Percentiles rank a stretch among this genome's conserved stretches.
Evolutionary conservation across 2,113 vertebrate species (phyloP).

Genomic region (Anolis sagrei): DNA sequence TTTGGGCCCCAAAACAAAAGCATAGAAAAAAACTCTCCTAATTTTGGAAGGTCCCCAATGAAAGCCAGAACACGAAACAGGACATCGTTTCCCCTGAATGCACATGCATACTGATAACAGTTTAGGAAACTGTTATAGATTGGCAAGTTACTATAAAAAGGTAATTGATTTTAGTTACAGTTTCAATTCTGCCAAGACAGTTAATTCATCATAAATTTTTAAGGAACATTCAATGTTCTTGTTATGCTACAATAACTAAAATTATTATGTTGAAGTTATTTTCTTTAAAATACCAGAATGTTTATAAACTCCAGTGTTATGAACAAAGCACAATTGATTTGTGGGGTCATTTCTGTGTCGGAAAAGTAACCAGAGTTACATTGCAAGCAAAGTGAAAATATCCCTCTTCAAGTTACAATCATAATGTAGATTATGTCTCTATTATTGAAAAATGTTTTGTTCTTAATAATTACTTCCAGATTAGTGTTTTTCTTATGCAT

Average conservation of each 20-base stretch:
- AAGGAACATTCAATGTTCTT: background rate
- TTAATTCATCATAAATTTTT: background rate
- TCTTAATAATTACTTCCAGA: background rate
- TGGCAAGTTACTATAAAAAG: too few relatives aligned
- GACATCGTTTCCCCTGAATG: too few relatives aligned
- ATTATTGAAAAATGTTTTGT: background rate
- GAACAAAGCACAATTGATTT: too few relatives aligned
- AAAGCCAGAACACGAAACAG: too few relatives aligned
- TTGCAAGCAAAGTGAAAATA: background rate
- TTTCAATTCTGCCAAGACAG: too few relatives aligned
- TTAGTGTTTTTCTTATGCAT: background rate
- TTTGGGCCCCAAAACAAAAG: too few relatives aligned
- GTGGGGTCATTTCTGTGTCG: too few relatives aligned
- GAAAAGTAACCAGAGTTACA: background rate
- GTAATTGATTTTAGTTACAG: too few relatives aligned
- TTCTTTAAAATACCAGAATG: background rate
- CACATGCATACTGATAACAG: too few relatives aligned
- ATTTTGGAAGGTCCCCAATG: too few relatives aligned
- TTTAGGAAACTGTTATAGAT: too few relatives aligned
- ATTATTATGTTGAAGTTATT: background rate
- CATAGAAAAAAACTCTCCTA: too few relatives aligned
- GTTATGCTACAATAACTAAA: background rate
- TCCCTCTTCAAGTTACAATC: background rate
- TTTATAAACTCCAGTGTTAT: background rate
- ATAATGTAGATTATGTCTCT: background rate